Evolutionary conservation across 2,888 invertebrate species (phyloP).

Genomic region (Aradus depressus): DNA sequence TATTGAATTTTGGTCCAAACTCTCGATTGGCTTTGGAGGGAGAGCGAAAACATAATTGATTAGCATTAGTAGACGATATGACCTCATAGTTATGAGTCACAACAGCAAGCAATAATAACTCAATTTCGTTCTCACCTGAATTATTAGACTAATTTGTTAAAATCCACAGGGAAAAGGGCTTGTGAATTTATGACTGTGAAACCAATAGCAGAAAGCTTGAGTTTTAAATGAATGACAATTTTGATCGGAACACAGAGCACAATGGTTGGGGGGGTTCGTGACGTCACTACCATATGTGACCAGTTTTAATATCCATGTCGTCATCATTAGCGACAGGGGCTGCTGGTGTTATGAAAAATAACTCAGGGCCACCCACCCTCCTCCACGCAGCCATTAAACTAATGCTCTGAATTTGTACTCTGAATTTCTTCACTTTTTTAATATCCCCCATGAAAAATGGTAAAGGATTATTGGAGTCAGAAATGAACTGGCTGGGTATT

Average conservation of each 20-base stretch:
- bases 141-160: background rate
- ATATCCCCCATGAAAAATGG: constrained; percentile 10
- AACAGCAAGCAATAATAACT: background rate
- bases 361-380: background rate
- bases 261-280: background rate
- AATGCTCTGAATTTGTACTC: constrained; percentile 6
- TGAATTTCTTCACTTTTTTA: constrained; percentile 2
- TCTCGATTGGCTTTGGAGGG: too few species aligned
- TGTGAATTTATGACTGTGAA: constrained; percentile 2
- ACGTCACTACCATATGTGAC: constrained; percentile 6
- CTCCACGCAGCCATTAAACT: background rate
- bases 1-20: too few species aligned
- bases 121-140: too few species aligned
- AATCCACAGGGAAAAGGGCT: background rate
- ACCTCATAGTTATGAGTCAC: too few species aligned
- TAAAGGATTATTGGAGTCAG: constrained; percentile 16
- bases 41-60: too few species aligned
- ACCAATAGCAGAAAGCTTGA: too few species aligned
- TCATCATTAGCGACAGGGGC: constrained; percentile 8
- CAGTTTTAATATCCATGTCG: constrained; percentile 9
- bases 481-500: background rate
- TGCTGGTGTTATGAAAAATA: constrained; percentile 7
- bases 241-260: constrained; percentile 1
- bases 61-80: too few species aligned
- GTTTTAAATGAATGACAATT: too few species aligned